Conservation (phyloP, 2,113 vertebrate genomes). For the Malaclemys terrapin region DNA sequence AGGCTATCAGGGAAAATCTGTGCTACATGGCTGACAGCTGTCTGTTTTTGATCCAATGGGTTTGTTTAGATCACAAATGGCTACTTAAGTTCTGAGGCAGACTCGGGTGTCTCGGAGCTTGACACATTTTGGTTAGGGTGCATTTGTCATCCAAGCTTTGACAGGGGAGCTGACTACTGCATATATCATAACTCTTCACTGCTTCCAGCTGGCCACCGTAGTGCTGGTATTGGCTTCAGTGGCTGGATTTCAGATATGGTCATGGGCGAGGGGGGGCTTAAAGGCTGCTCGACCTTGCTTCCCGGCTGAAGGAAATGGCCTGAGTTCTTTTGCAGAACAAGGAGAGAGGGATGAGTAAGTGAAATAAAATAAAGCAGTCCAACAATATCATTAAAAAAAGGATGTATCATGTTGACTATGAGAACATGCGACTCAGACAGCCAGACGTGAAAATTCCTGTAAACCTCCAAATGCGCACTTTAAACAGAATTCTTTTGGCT, state of each 20-base stretch:
- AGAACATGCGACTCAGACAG: conserved; percentile 41
- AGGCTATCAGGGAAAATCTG: neutral
- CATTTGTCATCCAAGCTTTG: conserved; percentile 51
- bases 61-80: neutral
- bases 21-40: neutral
- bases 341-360: conserved; percentile 53
- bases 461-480: conserved; percentile 73
- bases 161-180: conserved; percentile 53
- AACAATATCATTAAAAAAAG: conserved; percentile 51
- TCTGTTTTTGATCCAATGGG: neutral
- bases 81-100: conserved; percentile 28
- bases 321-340: conserved; percentile 1
- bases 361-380: conserved; percentile 43
- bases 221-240: conserved; percentile 1
- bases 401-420: conserved; percentile 40
- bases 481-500: conserved; percentile 66
- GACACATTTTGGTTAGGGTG: conserved; percentile 52
- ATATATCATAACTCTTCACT: conserved; percentile 40
- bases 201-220: conserved; percentile 23
- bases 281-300: conserved; percentile 55
- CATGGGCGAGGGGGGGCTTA: conserved; percentile 3
- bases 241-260: conserved; percentile 1
- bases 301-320: conserved; percentile 53
- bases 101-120: conserved; percentile 42
- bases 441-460: conserved; percentile 75